Conservation (phyloP, 2,888 invertebrate species). For the Camptogramma bilineatum region DNA sequence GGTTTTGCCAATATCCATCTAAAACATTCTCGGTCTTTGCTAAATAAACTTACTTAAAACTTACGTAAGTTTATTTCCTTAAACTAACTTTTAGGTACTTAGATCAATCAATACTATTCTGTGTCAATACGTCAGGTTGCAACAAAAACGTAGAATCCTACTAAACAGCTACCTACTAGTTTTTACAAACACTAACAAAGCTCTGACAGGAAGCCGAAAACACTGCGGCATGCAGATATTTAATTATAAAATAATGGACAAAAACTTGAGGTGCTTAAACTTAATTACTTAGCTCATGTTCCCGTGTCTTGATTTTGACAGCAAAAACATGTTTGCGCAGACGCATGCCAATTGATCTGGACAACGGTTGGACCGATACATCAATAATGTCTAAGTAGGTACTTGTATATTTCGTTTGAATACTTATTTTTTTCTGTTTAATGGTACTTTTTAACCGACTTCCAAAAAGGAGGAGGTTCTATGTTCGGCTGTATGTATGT, state of each 20-base stretch:
- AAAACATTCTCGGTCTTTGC: too few species aligned
- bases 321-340: constrained; percentile 22
- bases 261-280: constrained; percentile 26
- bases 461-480: too few species aligned
- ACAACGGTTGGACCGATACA: constrained; percentile 3
- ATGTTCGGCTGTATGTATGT: too few species aligned
- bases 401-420: background rate
- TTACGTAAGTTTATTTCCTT: background rate
- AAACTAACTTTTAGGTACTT: background rate
- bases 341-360: constrained; percentile 6
- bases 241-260: constrained; percentile 15
- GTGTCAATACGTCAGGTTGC: background rate
- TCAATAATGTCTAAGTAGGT: background rate
- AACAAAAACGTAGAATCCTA: constrained; percentile 2
- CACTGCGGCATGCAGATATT: constrained; percentile 12
- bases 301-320: background rate
- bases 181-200: constrained; percentile 14
- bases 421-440: background rate
- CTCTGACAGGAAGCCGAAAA: constrained; percentile 17
- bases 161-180: constrained; percentile 12
- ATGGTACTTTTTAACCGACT: too few species aligned
- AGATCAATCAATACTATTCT: too few species aligned
- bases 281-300: constrained; percentile 8
- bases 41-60: too few species aligned
- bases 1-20: too few species aligned